Percentiles rank a stretch among this genome's conserved stretches.
Conservation (phyloP, 2,888 invertebrate genomes). For the Thyatira batis region DNA sequence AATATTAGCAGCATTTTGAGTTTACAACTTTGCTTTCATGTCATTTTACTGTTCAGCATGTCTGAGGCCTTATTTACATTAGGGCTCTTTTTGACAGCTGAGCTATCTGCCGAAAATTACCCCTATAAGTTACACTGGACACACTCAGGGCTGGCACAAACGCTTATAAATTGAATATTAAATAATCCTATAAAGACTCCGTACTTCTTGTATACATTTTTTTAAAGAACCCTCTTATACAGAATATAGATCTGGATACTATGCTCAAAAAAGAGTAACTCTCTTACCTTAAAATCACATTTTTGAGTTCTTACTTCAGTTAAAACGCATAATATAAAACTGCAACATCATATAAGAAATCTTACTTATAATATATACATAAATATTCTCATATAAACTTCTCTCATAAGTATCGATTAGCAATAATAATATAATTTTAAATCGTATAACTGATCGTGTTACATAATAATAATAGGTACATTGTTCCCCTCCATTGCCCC, state of each 20-base stretch:
- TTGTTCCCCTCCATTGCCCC: constrained; percentile 31
- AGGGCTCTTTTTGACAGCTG: constrained; percentile 26
- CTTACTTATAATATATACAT: too few relatives aligned
- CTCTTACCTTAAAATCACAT: too few relatives aligned
- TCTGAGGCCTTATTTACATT: constrained; percentile 8
- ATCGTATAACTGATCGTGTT: background rate
- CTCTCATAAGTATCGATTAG: background rate
- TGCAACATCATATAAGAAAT: too few relatives aligned
- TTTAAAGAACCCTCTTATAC: too few relatives aligned
- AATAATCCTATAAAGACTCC: too few relatives aligned
- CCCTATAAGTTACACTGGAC: constrained; percentile 48
- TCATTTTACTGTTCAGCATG: background rate
- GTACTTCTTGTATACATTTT: too few relatives aligned
- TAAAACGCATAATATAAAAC: too few relatives aligned
- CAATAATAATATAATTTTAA: background rate
- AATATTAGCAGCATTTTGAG: too few relatives aligned
- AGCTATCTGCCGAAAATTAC: constrained; percentile 49
- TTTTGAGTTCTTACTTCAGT: too few relatives aligned
- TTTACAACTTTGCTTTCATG: background rate
- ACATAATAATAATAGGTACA: background rate
- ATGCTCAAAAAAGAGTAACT: too few relatives aligned
- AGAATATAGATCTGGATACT: too few relatives aligned
- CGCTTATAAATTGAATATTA: constrained; percentile 35
- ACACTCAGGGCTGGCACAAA: constrained; percentile 25
- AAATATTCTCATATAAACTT: too few relatives aligned